Percentiles rank a stretch among this genome's conserved stretches.
Conservation (phyloP, 2,113 vertebrate genomes). For the Astatotilapia flaviijosephi region DNA sequence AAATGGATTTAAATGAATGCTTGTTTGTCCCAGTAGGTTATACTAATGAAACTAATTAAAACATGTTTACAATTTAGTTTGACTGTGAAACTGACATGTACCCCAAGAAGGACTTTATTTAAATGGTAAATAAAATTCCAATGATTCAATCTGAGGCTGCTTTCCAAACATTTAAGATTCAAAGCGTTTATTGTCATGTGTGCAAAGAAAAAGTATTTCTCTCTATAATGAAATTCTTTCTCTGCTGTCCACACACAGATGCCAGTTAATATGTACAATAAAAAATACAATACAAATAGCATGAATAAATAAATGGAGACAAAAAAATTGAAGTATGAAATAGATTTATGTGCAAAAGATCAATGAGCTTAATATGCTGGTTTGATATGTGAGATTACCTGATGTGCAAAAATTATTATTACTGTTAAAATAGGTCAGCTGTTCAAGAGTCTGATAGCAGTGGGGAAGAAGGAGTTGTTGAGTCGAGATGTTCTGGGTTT, state of each 20-base stretch:
- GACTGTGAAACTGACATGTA: neutral
- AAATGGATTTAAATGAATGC: neutral
- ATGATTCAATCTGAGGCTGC: neutral
- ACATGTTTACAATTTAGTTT: neutral
- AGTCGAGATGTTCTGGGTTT: neutral
- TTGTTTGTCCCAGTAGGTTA: neutral
- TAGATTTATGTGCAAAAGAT: neutral
- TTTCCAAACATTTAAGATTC: neutral
- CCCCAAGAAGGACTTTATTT: neutral
- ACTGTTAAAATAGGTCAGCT: neutral
- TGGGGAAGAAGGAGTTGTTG: neutral
- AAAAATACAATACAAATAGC: neutral
- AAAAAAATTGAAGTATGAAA: neutral
- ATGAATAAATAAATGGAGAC: neutral
- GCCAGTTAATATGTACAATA: neutral
- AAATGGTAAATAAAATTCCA: fast-evolving
- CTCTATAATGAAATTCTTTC: neutral
- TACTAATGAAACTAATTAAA: neutral
- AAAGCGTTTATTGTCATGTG: neutral
- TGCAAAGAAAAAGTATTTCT: neutral
- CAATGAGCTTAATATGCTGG: neutral
- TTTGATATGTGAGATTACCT: neutral
- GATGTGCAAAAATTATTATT: neutral
- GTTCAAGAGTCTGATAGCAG: fast-evolving
- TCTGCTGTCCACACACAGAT: neutral